Evolutionary conservation across 2,797 vertebrate species (phyloP).

Genomic region (Centropyge bicolor): DNA sequence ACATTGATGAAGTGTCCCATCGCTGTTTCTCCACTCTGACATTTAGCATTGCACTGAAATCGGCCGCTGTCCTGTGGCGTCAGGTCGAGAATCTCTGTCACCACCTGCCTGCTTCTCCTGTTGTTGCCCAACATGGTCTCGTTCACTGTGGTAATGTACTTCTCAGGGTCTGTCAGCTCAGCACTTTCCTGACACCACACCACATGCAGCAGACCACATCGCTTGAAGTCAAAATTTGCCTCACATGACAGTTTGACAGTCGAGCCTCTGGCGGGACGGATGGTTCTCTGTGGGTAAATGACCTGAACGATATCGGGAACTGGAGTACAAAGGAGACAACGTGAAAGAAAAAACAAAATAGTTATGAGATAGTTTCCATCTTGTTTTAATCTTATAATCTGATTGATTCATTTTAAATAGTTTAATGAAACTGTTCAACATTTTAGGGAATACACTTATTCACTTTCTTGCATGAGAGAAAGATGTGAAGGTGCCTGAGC

Average conservation of each 20-base stretch:
- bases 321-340: slow-evolving; percentile 8
- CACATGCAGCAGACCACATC: background rate
- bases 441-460: background rate
- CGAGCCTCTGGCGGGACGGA: slow-evolving; percentile 22
- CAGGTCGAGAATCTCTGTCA: slow-evolving; percentile 59
- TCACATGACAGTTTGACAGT: slow-evolving; percentile 50
- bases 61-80: fast-evolving
- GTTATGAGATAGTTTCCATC: background rate
- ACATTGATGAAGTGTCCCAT: slow-evolving; percentile 46
- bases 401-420: background rate
- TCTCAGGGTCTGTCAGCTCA: slow-evolving; percentile 35
- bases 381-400: background rate
- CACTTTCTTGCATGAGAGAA: too few species aligned
- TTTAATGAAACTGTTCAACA: background rate
- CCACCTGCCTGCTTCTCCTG: slow-evolving; percentile 29
- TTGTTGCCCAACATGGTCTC: background rate
- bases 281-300: fast-evolving
- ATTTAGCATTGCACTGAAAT: slow-evolving; percentile 60
- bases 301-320: slow-evolving; percentile 5
- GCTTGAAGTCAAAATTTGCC: fast-evolving
- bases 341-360: background rate
- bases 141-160: slow-evolving; percentile 59
- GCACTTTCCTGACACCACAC: fast-evolving
- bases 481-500: too few species aligned
- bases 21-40: fast-evolving